phyloP scores from a whole-genome alignment of 2,113 vertebrate genomes.

The Cnemophilus loriae region DNA sequence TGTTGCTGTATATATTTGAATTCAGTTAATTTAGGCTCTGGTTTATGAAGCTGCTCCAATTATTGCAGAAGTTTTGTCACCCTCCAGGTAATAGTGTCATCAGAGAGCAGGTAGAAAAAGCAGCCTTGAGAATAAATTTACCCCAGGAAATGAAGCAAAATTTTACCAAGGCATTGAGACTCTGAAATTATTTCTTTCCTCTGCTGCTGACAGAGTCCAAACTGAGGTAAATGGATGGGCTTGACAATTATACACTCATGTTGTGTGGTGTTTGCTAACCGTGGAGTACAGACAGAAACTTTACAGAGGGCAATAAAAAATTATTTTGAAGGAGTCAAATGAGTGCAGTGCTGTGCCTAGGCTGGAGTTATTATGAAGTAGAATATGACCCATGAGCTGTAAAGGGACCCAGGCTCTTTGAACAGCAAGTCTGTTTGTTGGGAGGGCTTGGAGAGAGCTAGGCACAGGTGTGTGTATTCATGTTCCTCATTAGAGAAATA shows the following conservation, averaged over 20 bases:
- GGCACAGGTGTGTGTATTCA: neutral
- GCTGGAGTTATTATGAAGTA: neutral
- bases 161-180: neutral
- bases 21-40: neutral
- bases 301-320: neutral
- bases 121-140: neutral
- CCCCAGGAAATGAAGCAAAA: neutral
- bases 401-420: neutral
- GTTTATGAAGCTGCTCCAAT: neutral
- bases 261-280: neutral
- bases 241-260: accelerated
- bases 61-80: neutral
- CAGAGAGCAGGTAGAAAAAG: neutral
- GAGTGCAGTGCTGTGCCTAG: neutral
- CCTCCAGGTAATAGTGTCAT: neutral
- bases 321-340: neutral
- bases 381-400: neutral
- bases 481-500: neutral
- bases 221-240: neutral
- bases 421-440: neutral
- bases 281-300: neutral
- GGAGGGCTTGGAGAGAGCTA: neutral
- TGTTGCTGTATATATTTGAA: neutral
- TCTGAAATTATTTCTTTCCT: neutral
- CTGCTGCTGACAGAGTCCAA: neutral